Evolutionary conservation across 2,888 invertebrate genomes (phyloP).

Genomic region (Petrolisthes cinctipes): DNA sequence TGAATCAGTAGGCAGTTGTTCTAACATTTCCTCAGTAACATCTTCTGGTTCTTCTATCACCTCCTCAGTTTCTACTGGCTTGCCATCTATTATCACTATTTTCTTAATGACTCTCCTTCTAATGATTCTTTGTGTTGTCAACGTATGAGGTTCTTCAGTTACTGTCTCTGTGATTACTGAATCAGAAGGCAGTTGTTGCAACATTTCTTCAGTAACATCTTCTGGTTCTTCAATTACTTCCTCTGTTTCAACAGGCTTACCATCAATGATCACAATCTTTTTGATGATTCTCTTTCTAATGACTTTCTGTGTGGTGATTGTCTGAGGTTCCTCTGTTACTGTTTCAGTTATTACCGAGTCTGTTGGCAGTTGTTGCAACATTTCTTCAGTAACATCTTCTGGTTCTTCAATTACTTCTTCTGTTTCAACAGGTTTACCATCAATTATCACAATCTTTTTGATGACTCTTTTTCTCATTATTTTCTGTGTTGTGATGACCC

Average conservation of each 20-base stretch:
- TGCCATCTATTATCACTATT: conserved; percentile 8
- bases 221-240: conserved; percentile 38
- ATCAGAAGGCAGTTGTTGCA: conserved; percentile 4
- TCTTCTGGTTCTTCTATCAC: too few species aligned
- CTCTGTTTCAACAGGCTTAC: conserved; percentile 38
- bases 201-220: conserved; percentile 32
- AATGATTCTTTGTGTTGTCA: conserved; percentile 9
- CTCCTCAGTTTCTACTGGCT: too few species aligned
- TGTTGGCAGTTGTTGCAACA: conserved; percentile 23
- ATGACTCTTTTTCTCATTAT: conserved; percentile 21
- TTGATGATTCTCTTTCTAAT: conserved; percentile 35
- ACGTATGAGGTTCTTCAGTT: conserved; percentile 15
- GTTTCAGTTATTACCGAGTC: conserved; percentile 26
- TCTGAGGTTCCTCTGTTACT: conserved; percentile 17
- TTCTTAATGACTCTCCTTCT: conserved; percentile 33
- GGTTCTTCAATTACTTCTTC: conserved; percentile 35
- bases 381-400: conserved; percentile 12
- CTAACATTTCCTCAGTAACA: conserved; percentile 17
- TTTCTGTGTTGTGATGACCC: background rate
- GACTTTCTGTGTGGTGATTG: background rate
- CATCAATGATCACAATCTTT: conserved; percentile 41
- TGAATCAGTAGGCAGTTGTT: background rate
- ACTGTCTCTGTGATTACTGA: conserved; percentile 15
- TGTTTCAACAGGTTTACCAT: conserved; percentile 29
- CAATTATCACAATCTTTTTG: conserved; percentile 23